These are phyloP conservation scores for Drosophila parvula DNA, from an alignment of 1,140 invertebrate species.

Conservation along the genomic window DNA sequence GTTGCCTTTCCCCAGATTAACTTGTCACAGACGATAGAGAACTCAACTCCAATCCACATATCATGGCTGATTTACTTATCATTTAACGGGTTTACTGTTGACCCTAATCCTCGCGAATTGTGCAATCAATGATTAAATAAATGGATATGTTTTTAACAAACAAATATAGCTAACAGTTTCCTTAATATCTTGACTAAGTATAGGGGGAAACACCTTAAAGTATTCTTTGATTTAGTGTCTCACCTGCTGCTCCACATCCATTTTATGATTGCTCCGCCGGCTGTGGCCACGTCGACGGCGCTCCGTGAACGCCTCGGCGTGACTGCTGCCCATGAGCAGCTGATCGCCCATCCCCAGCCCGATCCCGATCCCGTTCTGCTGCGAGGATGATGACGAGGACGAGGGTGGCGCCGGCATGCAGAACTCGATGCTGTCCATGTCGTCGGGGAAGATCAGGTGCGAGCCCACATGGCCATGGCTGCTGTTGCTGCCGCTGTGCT, in stretches of 20 bases:
- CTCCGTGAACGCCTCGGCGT: conserved; percentile 76
- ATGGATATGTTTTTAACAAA: too few species aligned
- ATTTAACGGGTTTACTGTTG: not conserved
- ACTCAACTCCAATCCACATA: not conserved
- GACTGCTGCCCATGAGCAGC: conserved; percentile 61
- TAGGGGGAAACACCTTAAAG: too few species aligned
- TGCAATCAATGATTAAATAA: not conserved
- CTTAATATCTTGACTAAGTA: too few species aligned
- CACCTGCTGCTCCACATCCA: conserved; percentile 82
- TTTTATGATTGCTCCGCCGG: conserved; percentile 80
- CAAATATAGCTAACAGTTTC: too few species aligned
- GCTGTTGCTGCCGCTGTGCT: conserved; percentile 36
- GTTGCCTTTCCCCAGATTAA: not conserved
- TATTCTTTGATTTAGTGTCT: not conserved
- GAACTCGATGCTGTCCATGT: conserved; percentile 82
- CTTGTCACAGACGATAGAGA: not conserved
- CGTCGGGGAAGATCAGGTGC: conserved; percentile 78
- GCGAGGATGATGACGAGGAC: conserved; percentile 59
- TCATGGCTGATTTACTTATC: not conserved
- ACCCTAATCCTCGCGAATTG: not conserved
- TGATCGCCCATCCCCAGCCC: conserved; percentile 55
- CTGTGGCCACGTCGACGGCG: conserved; percentile 73
- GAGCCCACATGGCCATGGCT: conserved; percentile 26
- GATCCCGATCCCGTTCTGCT: conserved; percentile 48
- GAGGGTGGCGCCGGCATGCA: conserved; percentile 72